Percentiles rank a stretch among this genome's conserved stretches.
Evolutionary conservation across 2,888 invertebrate genomes (phyloP).

Genomic region (Amphipoea lucens): DNA sequence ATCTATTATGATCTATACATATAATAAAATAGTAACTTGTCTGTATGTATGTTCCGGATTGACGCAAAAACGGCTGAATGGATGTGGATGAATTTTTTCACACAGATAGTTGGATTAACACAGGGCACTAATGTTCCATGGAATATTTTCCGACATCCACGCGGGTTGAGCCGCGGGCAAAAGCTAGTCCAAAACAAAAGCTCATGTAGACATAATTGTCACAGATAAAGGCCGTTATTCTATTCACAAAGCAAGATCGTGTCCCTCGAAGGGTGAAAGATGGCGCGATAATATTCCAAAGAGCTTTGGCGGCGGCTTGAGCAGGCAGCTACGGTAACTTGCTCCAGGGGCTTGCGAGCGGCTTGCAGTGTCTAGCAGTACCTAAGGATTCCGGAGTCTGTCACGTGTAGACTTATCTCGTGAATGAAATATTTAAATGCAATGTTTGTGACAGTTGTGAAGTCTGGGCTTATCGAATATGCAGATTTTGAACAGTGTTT

Average conservation of each 20-base stretch:
- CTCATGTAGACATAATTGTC: slow-evolving; percentile 18
- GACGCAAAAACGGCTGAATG: neutral
- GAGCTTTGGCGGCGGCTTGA: slow-evolving; percentile 21
- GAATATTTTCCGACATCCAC: neutral
- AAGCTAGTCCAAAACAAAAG: slow-evolving; percentile 2
- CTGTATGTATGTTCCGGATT: neutral
- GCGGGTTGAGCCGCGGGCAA: neutral
- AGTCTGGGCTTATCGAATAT: neutral
- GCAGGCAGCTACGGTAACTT: neutral
- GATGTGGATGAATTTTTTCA: neutral
- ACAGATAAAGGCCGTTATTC: slow-evolving; percentile 22
- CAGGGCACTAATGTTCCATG: neutral
- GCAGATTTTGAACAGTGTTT: neutral
- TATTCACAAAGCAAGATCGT: slow-evolving; percentile 20
- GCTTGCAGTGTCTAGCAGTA: slow-evolving; percentile 14
- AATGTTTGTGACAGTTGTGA: neutral
- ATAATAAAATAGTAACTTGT: neutral
- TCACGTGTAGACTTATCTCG: slow-evolving; percentile 10
- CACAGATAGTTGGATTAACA: neutral
- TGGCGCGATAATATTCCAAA: slow-evolving; percentile 36
- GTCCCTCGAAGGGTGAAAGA: slow-evolving; percentile 42
- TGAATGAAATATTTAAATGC: slow-evolving; percentile 20
- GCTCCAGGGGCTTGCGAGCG: slow-evolving; percentile 17
- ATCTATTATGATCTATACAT: no score
- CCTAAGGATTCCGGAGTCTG: neutral